These are phyloP conservation scores for Plestiodon gilberti DNA, from an alignment of 2,113 vertebrate species.

Conservation along the genomic window DNA sequence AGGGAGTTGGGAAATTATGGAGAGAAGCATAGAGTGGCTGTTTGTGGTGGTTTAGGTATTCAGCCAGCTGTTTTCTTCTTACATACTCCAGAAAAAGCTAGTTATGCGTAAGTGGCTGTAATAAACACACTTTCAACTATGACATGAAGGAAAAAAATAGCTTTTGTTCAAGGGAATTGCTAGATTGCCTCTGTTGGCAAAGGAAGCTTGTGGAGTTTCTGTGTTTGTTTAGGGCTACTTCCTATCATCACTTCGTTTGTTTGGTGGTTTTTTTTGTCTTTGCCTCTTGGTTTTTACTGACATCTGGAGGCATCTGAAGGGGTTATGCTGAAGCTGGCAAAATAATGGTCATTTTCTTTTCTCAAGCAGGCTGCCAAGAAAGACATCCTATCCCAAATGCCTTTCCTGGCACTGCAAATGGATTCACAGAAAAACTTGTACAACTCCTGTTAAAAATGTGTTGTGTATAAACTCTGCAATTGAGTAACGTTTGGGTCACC, in stretches of 20 bases:
- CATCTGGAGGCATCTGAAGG: constrained; percentile 52
- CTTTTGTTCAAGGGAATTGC: neutral
- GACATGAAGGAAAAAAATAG: neutral
- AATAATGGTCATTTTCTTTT: neutral
- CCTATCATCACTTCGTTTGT: neutral
- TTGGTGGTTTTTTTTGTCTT: neutral
- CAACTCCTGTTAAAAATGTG: neutral
- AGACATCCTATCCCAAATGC: neutral
- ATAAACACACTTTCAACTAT: neutral
- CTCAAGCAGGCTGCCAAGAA: constrained; percentile 2
- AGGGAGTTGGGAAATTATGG: neutral
- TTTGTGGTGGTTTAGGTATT: neutral
- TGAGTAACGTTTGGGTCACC: neutral
- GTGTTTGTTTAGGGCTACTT: constrained; percentile 12
- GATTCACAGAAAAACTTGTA: neutral
- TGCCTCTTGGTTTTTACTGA: constrained; percentile 6
- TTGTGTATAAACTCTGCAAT: neutral
- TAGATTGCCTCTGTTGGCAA: neutral
- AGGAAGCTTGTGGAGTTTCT: constrained; percentile 24
- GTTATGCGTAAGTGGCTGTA: neutral
- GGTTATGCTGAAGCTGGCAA: constrained; percentile 15
- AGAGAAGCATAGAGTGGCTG: neutral
- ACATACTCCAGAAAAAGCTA: neutral
- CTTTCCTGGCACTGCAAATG: neutral
- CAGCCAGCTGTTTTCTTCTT: neutral